Base-by-base conservation (phyloP, 2,888 invertebrate species). In the Hipparchia sbordonii region DNA sequence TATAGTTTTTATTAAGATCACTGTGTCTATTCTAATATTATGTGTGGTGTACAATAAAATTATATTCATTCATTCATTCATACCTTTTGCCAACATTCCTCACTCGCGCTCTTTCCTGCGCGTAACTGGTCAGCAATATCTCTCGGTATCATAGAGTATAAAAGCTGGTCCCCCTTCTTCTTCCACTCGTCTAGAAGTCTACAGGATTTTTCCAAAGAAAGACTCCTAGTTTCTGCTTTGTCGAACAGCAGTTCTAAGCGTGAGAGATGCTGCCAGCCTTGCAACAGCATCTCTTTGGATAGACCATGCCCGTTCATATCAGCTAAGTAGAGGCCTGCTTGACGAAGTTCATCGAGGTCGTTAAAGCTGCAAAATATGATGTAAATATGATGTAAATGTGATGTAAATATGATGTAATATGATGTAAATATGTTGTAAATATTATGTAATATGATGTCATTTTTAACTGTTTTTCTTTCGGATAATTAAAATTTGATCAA, bases 111-210 rank as follows among this genome's bases (percentile, higher is more conserved):
- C 9, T 96, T 95, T 0, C 98, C 98, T 33, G 95, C 92, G 73
- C 97, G 94, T 80, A 98, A 94, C 76, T 97, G 95, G 82, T 97
- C 97, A 0, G 98, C 98, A 13, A 98, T 96, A 2, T 96, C 95
- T 81, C 96, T 96, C 0, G 98, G 98, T 82, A 98, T 97, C 98
- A 98, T 98, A 0, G 98, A 98, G 84, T 98, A 98, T 0, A 98
- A 91, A 5, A 98, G 92, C 78, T 97, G 97, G 83, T 98, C 98
- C 0, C 98, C 97, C 78, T 97, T 95, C 73, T 96, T 95, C 86
- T 98, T 97, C 97, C 98, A 98, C 52, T 96, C 96, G 83, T 98
- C 98, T 13, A 97, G 91, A 33, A 97, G 91, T 70, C 95, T 94
- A 81, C 97, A 95, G 56, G 97, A 97, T 78, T 96, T 96, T 82